These are phyloP conservation scores for Oscarella lobularis DNA, from an alignment of 37 sponge, comb jelly and placozoan genomes.

Conservation along the genomic window DNA sequence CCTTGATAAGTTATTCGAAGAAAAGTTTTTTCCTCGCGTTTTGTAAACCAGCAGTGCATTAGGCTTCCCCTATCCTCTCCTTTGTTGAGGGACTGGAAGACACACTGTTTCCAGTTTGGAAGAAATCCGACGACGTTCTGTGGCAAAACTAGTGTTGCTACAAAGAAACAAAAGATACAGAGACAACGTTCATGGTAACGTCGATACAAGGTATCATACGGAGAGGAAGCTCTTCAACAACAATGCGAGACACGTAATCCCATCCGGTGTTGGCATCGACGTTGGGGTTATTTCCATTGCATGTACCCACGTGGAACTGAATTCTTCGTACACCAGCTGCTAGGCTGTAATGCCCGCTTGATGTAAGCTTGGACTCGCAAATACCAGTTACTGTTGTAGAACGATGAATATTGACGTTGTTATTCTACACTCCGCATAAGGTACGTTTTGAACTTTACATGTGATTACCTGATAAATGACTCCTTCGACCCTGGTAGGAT, in stretches of 20 bases:
- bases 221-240: not conserved
- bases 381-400: not conserved
- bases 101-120: not conserved
- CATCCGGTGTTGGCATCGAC: not conserved
- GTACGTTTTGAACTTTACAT: too few species aligned
- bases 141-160: not conserved
- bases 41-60: not conserved
- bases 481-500: not conserved
- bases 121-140: not conserved
- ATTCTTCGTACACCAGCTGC: not conserved
- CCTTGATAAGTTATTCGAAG: not conserved
- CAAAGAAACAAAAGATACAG: not conserved
- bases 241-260: not conserved
- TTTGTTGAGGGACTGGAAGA: not conserved
- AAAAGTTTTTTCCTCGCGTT: not conserved
- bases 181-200: too few species aligned
- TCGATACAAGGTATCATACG: not conserved
- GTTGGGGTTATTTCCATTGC: not conserved
- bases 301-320: not conserved
- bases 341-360: not conserved
- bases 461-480: not conserved
- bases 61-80: not conserved
- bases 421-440: not conserved
- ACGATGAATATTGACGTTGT: not conserved
- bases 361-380: not conserved